These are phyloP conservation scores for Ranitomeya variabilis DNA, from an alignment of 2,113 vertebrate species.

Conservation along the genomic window DNA sequence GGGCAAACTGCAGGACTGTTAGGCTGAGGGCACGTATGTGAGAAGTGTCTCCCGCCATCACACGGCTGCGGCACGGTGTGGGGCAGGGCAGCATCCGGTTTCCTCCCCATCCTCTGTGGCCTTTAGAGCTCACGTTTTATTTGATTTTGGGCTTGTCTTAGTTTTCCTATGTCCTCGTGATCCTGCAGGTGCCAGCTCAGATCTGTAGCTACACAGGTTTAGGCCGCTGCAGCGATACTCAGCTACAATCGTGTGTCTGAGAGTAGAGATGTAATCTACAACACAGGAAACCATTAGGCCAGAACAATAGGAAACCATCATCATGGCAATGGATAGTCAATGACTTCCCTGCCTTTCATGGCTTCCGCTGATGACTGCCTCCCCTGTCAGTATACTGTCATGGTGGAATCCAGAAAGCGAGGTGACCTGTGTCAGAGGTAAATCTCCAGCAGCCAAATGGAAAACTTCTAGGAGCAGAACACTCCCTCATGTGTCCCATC, in stretches of 20 bases:
- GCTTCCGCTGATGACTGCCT: not conserved
- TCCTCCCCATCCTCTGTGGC: not conserved
- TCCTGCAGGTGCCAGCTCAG: not conserved
- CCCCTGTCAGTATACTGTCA: not conserved
- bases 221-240: not conserved
- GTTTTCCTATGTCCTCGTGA: not conserved
- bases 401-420: too few relatives aligned
- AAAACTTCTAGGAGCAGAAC: not conserved
- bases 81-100: constrained; percentile 1
- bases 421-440: not conserved
- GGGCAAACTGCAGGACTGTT: not conserved
- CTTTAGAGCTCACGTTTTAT: constrained; percentile 3
- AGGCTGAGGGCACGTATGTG: not conserved
- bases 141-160: constrained; percentile 13
- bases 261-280: not conserved
- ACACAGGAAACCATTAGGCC: constrained; percentile 5
- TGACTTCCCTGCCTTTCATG: constrained; percentile 4
- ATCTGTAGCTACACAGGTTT: not conserved
- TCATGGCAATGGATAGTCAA: not conserved
- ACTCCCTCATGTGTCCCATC: not conserved
- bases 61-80: too few relatives aligned
- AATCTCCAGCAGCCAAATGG: not conserved
- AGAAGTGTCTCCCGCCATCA: not conserved
- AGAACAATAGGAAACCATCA: constrained; percentile 18
- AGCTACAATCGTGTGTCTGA: not conserved